These are phyloP conservation scores for Drosophila stalkeri DNA, from an alignment of 2,888 invertebrate species.

Conservation along the genomic window DNA sequence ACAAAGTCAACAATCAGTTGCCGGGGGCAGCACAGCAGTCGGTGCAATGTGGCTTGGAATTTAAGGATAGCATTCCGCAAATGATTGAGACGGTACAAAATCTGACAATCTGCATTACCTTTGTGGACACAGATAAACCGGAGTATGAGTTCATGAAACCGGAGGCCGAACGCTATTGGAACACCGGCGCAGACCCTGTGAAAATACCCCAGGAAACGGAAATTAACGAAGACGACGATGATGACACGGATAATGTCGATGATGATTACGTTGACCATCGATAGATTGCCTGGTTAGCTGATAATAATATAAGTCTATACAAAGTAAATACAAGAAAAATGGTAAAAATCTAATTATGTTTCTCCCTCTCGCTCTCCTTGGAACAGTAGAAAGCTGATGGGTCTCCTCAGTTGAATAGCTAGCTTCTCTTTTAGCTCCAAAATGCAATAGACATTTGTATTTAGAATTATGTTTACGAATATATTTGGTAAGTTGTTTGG, in stretches of 20 bases:
- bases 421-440: not conserved
- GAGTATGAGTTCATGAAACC: conserved; percentile 72
- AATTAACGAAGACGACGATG: conserved; percentile 14
- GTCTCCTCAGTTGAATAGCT: too few species aligned
- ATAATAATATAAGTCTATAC: not conserved
- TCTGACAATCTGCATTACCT: conserved; percentile 70
- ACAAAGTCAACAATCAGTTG: conserved; percentile 60
- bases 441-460: not conserved
- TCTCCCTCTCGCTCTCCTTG: not conserved
- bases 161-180: conserved; percentile 74
- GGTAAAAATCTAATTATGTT: not conserved
- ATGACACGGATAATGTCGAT: conserved; percentile 10
- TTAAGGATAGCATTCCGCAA: conserved; percentile 67
- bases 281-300: conserved; percentile 20
- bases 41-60: conserved; percentile 56
- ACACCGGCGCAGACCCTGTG: conserved; percentile 49
- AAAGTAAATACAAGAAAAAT: not conserved
- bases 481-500: conserved; percentile 5
- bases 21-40: conserved; percentile 62
- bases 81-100: conserved; percentile 71
- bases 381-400: too few species aligned
- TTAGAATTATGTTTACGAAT: not conserved
- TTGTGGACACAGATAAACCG: conserved; percentile 52
- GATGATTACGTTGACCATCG: conserved; percentile 67
- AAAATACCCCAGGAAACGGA: conserved; percentile 59